Evolutionary conservation across 53 echinoderm and acorn worm genomes (phyloP).

Genomic region (Actinopyga echinites): DNA sequence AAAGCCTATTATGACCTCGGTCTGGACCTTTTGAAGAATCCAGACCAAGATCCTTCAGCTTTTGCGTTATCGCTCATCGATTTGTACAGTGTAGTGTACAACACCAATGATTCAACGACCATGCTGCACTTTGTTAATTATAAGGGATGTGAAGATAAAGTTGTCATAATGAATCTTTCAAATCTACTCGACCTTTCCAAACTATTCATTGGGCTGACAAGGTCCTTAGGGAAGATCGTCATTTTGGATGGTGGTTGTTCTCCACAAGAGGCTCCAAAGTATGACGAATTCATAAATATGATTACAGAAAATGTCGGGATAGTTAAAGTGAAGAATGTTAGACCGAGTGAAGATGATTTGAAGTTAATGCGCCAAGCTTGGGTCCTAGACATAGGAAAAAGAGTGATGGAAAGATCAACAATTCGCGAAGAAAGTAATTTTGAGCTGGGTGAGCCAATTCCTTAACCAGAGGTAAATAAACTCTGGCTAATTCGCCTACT

Average conservation of each 20-base stretch:
- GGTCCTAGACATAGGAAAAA: not conserved
- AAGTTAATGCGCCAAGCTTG: not conserved
- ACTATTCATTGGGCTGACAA: not conserved
- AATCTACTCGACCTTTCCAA: not conserved
- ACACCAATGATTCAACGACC: not conserved
- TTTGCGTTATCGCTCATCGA: not conserved
- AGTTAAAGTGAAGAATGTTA: not conserved
- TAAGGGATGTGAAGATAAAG: not conserved
- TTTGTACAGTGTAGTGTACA: not conserved
- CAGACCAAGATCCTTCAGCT: not conserved
- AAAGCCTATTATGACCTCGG: not conserved
- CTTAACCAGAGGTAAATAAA: not conserved
- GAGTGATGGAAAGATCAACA: not conserved
- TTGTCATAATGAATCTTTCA: not conserved
- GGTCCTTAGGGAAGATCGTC: not conserved
- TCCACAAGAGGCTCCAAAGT: not conserved
- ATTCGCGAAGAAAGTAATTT: not conserved
- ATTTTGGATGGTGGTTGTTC: not conserved
- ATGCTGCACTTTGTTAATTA: conserved; percentile 1
- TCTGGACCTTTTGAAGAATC: not conserved
- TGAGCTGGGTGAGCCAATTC: not conserved
- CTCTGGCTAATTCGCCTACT: too few species aligned
- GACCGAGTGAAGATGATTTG: not conserved
- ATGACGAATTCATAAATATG: not conserved
- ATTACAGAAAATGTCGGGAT: not conserved